Evolutionary conservation across 2,888 invertebrate species (phyloP).

Genomic region (Steromphala cineraria): DNA sequence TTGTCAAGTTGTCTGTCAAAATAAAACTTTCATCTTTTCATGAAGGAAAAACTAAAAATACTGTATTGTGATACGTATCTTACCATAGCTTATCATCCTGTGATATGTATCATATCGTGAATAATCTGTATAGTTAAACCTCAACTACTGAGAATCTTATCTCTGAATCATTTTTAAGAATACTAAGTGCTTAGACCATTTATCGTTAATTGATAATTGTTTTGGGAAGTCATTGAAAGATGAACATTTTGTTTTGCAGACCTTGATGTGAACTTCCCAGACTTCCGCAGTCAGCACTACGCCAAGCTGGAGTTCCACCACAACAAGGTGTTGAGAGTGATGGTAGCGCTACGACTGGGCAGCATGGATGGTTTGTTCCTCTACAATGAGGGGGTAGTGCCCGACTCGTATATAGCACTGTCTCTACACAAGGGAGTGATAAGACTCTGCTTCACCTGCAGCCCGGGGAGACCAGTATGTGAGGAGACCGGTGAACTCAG

Average conservation of each 20-base stretch:
- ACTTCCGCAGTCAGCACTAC: neutral
- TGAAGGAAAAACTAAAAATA: too few species aligned
- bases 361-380: slow-evolving; percentile 2
- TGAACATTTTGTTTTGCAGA: slow-evolving; percentile 3
- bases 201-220: too few species aligned
- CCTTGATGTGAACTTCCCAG: neutral
- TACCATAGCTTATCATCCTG: too few species aligned
- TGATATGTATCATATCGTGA: too few species aligned
- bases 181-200: too few species aligned
- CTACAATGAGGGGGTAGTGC: slow-evolving; percentile 3
- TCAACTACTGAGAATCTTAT: too few species aligned
- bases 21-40: too few species aligned
- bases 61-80: too few species aligned
- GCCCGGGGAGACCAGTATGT: neutral
- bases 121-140: too few species aligned
- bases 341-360: neutral
- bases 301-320: neutral
- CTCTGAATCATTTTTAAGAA: too few species aligned
- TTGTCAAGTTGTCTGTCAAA: too few species aligned
- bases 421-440: neutral
- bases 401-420: neutral
- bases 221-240: neutral
- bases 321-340: neutral
- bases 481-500: neutral
- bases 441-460: slow-evolving; percentile 7